phyloP scores from a whole-genome alignment of 2,888 invertebrate genomes.

The Boloria euphrosyne region DNA sequence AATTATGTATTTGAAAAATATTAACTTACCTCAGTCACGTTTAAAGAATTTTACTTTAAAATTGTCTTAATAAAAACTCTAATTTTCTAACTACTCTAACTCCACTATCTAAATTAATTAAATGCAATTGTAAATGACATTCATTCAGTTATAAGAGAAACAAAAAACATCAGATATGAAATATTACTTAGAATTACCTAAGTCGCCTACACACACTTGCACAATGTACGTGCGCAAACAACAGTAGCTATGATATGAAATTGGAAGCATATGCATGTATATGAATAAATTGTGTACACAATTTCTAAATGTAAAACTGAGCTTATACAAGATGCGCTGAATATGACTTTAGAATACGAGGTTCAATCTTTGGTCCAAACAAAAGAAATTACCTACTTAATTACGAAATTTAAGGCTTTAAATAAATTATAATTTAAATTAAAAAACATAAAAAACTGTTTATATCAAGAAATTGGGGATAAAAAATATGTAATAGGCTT shows the following conservation, averaged over 20 bases:
- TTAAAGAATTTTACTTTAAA: no score
- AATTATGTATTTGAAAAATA: no score
- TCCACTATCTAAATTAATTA: no score
- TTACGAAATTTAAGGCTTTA: background rate
- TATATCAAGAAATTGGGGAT: no score
- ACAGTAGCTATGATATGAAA: constrained; percentile 3
- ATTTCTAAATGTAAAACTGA: no score
- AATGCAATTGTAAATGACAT: background rate
- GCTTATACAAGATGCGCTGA: no score
- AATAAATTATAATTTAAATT: background rate
- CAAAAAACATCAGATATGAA: constrained; percentile 7
- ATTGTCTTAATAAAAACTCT: no score
- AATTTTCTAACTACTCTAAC: no score
- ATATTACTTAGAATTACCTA: constrained; percentile 12
- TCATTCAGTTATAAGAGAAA: background rate
- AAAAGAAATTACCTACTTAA: no score
- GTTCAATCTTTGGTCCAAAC: no score
- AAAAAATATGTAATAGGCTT: background rate
- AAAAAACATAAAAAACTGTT: background rate
- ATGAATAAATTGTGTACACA: constrained; percentile 2
- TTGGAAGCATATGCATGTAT: constrained; percentile 6
- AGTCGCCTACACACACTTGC: constrained; percentile 11
- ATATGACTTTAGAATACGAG: no score
- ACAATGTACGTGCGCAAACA: constrained; percentile 8
- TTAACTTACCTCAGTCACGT: no score